Base-by-base conservation (phyloP, 2,113 vertebrate species). In the Oceanites oceanicus region DNA sequence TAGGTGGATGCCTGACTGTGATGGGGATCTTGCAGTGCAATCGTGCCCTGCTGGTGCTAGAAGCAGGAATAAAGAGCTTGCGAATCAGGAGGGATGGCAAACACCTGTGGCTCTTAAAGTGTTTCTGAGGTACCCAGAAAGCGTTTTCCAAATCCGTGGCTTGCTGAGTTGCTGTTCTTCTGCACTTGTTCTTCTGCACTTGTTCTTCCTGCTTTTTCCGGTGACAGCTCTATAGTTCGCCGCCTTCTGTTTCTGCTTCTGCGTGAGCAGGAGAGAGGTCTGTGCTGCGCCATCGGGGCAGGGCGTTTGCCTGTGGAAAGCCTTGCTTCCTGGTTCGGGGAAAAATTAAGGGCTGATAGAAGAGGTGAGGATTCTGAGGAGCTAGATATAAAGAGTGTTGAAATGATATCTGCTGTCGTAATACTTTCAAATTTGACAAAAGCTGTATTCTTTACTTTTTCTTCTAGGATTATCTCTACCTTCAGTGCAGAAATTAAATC, bases 21-120 rank as follows among this genome's bases (percentile, higher is more conserved):
- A 42, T 0, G 0, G 45, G 58, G 45, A 22, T 42, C 29, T 71
- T 71, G 47, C 19, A 26, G 42, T 40, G 13, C 49, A 65, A 0
- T 71, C 0, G 0, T 90, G 32, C 9, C 49, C 63, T 66, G 6
- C 26, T 34, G 58, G 12, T 45, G 26, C 50, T 61, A 29, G 44
- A 76, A 91, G 27, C 12, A 21, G 73, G 22, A 75, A 40, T 56
- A 53, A 55, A 32, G 55, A 36, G 16, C 0, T 3, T 40, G 15
- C 0, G 1, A 36, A 83, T 65, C 22, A 36, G 36, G 20, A 23
- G 45, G 4, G 4, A 36, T 83, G 42, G 29, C 15, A 45, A 83
- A 59, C 29, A 38, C 8, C 40, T 65, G 1, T 0, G 1, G 53
- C 25, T 62, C n/a, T 71, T 42, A 18, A 34, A 29, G 29, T 29